Evolutionary conservation across 1,140 invertebrate species (phyloP), one percentile per base, ranked within the genome.

Genomic region (Calosoma granatense): DNA sequence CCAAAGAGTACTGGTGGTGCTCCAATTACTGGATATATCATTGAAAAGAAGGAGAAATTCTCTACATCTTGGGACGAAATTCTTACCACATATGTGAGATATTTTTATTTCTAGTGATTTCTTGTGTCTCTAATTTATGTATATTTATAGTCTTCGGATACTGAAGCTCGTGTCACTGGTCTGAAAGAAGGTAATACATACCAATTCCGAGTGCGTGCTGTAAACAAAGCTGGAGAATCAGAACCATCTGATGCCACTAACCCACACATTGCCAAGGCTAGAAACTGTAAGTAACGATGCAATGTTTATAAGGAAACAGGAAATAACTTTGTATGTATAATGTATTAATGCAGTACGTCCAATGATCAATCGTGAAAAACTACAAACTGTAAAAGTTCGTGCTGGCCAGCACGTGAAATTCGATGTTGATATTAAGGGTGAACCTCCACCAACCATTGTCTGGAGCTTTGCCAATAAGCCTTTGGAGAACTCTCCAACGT

Each of bases 1-100:
- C 96, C 96, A 0, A 90, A 88, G 64, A 80, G 80, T 63, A 90
- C 85, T 63, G 94, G 94, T 21, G 95, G 97, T 39, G 93, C 93
- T 12, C 92, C 95, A 26, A 97, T 99, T 65, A 90, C 85, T 41
- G 89, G 92, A 43, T 99, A 99, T 67, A 79, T 98, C 54, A 90
- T 99, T 67, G 96, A 99, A 74, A 96, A 94, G 78, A 96, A 94
- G 70, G 92, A 96, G 65, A 94, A 94, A 70, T 89, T 88, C 60
- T 86, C 87, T 1, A 81, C 83, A 4, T 78, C 83, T 21, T 97
- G 94, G 93, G 88, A 92, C 67, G 90, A 94, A 75, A 85, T 91
- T 60, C 77, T 87, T n/a, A 82, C 81, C 41, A 91, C 88, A 2
- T 80, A 80, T 65, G 83, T 85, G 73, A 76, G 75, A 59, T 47